Evolutionary conservation across 1,140 invertebrate species (phyloP).

Genomic region (Zophobas morio): DNA sequence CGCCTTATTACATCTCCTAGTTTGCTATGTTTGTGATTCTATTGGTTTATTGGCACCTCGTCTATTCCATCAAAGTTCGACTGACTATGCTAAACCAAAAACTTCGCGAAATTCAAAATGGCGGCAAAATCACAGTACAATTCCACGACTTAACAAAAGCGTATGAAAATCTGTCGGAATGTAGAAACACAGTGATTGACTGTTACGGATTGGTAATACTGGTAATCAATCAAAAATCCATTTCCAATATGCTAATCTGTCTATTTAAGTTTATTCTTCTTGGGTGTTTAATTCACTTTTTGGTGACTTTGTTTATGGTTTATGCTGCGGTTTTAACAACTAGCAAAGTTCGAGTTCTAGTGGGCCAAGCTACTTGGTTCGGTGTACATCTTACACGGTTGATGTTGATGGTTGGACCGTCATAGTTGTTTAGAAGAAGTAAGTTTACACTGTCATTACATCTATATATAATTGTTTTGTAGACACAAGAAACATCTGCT

Average conservation of each 20-base stretch:
- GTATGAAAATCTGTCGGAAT: constrained; percentile 14
- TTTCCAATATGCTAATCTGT: neutral
- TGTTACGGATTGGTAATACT: constrained; percentile 10
- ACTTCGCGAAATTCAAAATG: neutral
- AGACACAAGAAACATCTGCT: too few species aligned
- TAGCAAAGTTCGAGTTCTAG: constrained; percentile 3
- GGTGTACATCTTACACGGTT: constrained; percentile 4
- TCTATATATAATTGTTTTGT: too few species aligned
- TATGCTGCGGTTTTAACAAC: constrained; percentile 11
- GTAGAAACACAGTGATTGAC: constrained; percentile 17
- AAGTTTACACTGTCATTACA: neutral
- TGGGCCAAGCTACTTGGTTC: constrained; percentile 14
- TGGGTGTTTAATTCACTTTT: constrained; percentile 31
- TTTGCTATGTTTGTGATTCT: constrained; percentile 1
- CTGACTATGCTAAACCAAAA: neutral
- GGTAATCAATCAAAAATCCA: constrained; percentile 6
- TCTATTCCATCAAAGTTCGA: constrained; percentile 13
- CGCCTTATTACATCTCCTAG: constrained; percentile 18
- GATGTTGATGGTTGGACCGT: constrained; percentile 32
- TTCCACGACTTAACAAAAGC: neutral
- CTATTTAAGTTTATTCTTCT: constrained; percentile 18
- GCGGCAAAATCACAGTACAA: neutral
- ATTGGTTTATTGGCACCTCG: constrained; percentile 21
- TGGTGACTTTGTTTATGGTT: constrained; percentile 1
- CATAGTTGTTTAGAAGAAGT: constrained; percentile 12